Percentiles rank a stretch among this genome's conserved stretches.
Evolutionary conservation across 2,888 invertebrate species (phyloP).

Genomic region (Coecobrya sp.): DNA sequence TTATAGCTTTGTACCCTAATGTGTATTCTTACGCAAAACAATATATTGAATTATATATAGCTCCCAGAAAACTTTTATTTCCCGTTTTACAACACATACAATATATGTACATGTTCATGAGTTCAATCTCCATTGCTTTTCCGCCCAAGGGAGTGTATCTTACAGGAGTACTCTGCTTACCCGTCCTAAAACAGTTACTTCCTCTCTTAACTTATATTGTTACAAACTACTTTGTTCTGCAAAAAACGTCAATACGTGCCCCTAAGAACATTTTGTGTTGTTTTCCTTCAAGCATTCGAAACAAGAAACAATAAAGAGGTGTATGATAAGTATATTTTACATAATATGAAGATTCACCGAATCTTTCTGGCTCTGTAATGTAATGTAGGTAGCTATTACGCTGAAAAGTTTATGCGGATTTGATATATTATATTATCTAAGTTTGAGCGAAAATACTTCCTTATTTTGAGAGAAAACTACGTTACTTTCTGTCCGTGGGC

Average conservation of each 20-base stretch:
- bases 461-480: not conserved
- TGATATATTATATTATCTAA: slow-evolving; percentile 17
- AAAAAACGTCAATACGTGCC: slow-evolving; percentile 58
- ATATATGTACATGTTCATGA: slow-evolving; percentile 70
- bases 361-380: not conserved
- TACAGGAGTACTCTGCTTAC: slow-evolving; percentile 8
- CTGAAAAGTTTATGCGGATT: slow-evolving; percentile 22
- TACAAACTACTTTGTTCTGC: slow-evolving; percentile 29
- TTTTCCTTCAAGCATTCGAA: not conserved
- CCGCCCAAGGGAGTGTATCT: slow-evolving; percentile 57
- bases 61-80: slow-evolving; percentile 60
- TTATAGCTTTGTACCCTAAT: not conserved
- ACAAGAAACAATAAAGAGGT: not conserved
- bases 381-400: not conserved
- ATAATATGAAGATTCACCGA: not conserved
- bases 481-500: not conserved
- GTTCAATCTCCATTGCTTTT: slow-evolving; percentile 77
- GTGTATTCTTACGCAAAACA: slow-evolving; percentile 9
- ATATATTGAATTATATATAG: slow-evolving; percentile 68
- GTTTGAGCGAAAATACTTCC: slow-evolving; percentile 5
- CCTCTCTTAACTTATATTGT: not conserved
- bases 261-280: slow-evolving; percentile 15
- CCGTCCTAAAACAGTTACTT: not conserved
- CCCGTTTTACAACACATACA: slow-evolving; percentile 29
- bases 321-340: not conserved